Base-by-base conservation (phyloP, 2,113 vertebrate genomes). In the Sinocyclocheilus maitianheensis region DNA sequence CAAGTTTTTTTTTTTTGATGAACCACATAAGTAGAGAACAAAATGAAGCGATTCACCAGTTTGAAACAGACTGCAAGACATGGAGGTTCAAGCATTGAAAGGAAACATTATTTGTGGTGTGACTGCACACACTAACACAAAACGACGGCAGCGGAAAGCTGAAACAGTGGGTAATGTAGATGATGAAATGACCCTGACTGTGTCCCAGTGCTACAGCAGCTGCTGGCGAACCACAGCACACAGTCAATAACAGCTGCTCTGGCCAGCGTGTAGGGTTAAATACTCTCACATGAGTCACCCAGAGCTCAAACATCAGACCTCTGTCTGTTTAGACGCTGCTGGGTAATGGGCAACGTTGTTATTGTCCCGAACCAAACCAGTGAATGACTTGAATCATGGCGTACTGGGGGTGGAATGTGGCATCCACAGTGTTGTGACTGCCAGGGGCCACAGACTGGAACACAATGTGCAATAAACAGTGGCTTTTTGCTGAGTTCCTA, bases 341-440 rank as follows among this genome's bases (percentile, higher is more conserved):
- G 30, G 30, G 30, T 3, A 69, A 69, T 18, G 30, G 30, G 14
- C 67, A 69, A 77, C 10, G 12, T 16, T 60, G 26, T 40, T 79
- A 40, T 58, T 12, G 77, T 79, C 53, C 20, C 7, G 2, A n/a
- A 34, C 2, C 10, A n/a, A 72, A 43, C 14, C 51, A 20, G 51
- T 55, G 76, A 55, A 79, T 37, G 53, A 40, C 18, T 30, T 40
- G 20, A 62, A 62, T 43, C 13, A 62, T 40, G 55, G 55, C 18
- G 16, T 43, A 43, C 7, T 24, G 77, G 55, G 77, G 77, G 77
- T 24, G 77, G 77, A 78, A 43, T 62, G 20, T 80, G 77, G 58
- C 77, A 14, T 79, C 30, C 1, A 20, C 34, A 8, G 55, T 80
- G 58, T 43, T 63, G 58, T 63, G 77, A 63, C 69, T 63, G 55